Conservation (phyloP, 92 coral and sea anemone species). For the Pocillopora meandrina region DNA sequence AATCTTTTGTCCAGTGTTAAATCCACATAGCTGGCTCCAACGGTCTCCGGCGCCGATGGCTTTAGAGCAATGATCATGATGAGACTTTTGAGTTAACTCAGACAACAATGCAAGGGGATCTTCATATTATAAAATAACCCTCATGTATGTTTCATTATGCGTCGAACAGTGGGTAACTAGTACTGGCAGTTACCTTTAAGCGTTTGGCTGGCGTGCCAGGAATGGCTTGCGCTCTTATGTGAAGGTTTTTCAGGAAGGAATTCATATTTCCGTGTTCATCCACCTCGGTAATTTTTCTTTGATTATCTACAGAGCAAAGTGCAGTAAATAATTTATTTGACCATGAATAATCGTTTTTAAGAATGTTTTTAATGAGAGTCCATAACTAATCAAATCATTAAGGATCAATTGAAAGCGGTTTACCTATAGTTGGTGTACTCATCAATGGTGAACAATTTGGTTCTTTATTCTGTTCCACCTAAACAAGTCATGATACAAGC, state of each 20-base stretch:
- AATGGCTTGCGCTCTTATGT: slow-evolving; percentile 79
- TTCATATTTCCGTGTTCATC: slow-evolving; percentile 52
- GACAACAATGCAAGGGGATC: too few relatives aligned
- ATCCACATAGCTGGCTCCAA: slow-evolving; percentile 25
- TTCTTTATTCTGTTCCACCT: slow-evolving; percentile 19
- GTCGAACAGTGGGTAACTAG: background rate
- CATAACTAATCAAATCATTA: too few relatives aligned
- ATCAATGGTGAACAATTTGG: background rate
- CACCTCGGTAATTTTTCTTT: background rate
- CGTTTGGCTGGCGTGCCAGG: slow-evolving; percentile 93
- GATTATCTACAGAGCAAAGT: background rate
- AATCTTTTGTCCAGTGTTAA: slow-evolving; percentile 49
- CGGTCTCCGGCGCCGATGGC: slow-evolving; percentile 12
- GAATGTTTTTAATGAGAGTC: too few relatives aligned
- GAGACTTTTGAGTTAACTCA: background rate
- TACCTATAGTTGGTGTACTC: slow-evolving; percentile 13
- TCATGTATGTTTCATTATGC: too few relatives aligned
- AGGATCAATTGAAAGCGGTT: background rate
- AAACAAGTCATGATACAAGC: background rate
- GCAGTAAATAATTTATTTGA: too few relatives aligned
- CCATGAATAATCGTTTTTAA: too few relatives aligned
- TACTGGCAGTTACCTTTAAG: slow-evolving; percentile 61
- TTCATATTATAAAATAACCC: too few relatives aligned
- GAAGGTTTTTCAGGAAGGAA: slow-evolving; percentile 69
- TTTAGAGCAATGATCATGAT: background rate